Conservation (phyloP, 30 jellyfish, hydroid and myxozoan genomes). For the Chironex yamaguchii region DNA sequence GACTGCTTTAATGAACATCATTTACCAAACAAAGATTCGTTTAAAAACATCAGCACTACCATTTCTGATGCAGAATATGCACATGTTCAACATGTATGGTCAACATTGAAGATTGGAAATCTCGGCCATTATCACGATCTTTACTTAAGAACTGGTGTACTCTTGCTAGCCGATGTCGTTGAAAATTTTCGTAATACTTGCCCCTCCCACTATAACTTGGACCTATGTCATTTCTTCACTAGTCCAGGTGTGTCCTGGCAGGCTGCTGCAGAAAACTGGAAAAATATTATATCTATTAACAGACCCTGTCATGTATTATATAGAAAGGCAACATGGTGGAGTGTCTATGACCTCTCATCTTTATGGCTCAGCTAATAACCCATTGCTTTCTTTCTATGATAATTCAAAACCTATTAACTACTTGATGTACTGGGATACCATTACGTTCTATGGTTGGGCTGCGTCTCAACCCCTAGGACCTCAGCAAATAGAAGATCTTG, state of each 20-base stretch:
- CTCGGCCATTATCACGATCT: slow-evolving; percentile 7
- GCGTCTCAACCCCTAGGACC: not conserved
- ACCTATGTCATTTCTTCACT: slow-evolving; percentile 26
- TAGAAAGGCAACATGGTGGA: slow-evolving; percentile 8
- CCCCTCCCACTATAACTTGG: slow-evolving; percentile 6
- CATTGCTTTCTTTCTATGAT: slow-evolving; percentile 26
- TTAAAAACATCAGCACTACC: not conserved
- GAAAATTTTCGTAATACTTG: slow-evolving; percentile 14
- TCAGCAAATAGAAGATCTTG: not conserved
- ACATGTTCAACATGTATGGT: slow-evolving; percentile 11
- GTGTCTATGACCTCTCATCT: not conserved
- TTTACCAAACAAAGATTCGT: no score
- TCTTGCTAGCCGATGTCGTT: slow-evolving; percentile 14
- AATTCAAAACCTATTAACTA: not conserved
- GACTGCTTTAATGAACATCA: slow-evolving; percentile 3
- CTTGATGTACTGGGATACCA: not conserved
- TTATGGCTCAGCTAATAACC: slow-evolving; percentile 41
- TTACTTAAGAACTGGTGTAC: slow-evolving; percentile 3
- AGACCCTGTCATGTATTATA: slow-evolving; percentile 1
- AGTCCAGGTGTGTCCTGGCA: slow-evolving; percentile 52
- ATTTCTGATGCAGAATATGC: slow-evolving; percentile 11
- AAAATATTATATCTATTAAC: not conserved
- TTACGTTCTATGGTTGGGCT: not conserved
- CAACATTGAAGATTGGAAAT: not conserved
- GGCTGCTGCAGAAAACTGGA: not conserved